Conservation (phyloP, 2,113 vertebrate genomes). For the Vanacampus margaritifer region DNA sequence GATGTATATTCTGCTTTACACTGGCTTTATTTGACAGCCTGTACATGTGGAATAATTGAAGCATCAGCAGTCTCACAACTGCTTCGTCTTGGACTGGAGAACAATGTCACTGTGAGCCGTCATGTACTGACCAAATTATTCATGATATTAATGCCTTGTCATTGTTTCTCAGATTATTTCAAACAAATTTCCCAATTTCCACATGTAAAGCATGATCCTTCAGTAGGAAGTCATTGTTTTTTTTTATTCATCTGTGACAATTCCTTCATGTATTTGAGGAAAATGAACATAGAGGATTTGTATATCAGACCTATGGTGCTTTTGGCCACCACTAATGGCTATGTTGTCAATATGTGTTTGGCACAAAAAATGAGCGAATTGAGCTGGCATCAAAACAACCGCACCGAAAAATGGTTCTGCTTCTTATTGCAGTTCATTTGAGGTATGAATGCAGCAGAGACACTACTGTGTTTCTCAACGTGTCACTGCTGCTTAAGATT, state of each 20-base stretch:
- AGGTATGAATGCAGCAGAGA: slow-evolving; percentile 29
- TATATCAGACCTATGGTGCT: slow-evolving; percentile 22
- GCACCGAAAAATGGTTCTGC: slow-evolving; percentile 20
- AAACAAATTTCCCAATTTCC: not conserved
- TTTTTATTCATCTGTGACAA: not conserved
- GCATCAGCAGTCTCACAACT: not conserved
- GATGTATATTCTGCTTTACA: slow-evolving; percentile 1
- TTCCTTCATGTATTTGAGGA: not conserved
- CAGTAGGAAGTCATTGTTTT: not conserved
- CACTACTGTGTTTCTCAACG: not conserved
- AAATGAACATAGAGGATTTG: slow-evolving; percentile 6
- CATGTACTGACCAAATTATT: not conserved
- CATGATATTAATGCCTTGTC: not conserved
- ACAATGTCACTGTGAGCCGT: slow-evolving; percentile 2
- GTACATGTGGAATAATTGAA: slow-evolving; percentile 4
- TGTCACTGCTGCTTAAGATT: not conserved
- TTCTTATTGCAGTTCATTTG: slow-evolving; percentile 15
- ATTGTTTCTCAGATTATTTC: not conserved
- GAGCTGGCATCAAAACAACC: slow-evolving; percentile 33
- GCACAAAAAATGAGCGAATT: slow-evolving; percentile 23
- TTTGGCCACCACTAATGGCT: slow-evolving; percentile 18
- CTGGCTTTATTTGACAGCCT: slow-evolving; percentile 3
- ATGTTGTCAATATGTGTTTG: slow-evolving; percentile 35
- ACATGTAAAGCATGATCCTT: not conserved
- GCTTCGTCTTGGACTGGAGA: slow-evolving; percentile 7